Evolutionary conservation across 2,888 invertebrate species (phyloP).

Genomic region (Platypus cylindrus): DNA sequence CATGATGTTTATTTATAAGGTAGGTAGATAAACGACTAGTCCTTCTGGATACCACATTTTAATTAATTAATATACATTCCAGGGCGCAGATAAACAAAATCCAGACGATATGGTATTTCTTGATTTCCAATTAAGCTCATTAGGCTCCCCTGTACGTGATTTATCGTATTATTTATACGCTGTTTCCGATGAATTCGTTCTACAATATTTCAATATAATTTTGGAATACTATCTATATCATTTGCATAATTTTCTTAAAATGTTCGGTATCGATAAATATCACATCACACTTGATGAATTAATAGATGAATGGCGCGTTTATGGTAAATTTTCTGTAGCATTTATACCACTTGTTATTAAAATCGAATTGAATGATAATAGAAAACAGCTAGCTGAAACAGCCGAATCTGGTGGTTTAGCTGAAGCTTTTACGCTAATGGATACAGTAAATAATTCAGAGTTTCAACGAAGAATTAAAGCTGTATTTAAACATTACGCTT

Average conservation of each 20-base stretch:
- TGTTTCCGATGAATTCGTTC: conserved; percentile 17
- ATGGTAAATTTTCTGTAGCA: conserved; percentile 19
- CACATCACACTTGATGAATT: conserved; percentile 18
- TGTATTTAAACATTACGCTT: conserved; percentile 12
- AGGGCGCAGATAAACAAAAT: conserved; percentile 17
- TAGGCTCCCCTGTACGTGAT: conserved; percentile 22
- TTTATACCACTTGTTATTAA: conserved; percentile 19
- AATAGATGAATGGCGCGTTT: conserved; percentile 20
- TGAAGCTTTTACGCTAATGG: conserved; percentile 8
- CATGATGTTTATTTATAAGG: conserved; percentile 26
- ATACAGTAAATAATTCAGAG: conserved; percentile 14
- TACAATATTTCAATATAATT: conserved; percentile 21
- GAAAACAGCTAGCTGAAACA: conserved; percentile 17
- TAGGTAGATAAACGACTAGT: conserved; percentile 12
- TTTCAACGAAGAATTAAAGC: conserved; percentile 9
- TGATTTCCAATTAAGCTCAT: conserved; percentile 22
- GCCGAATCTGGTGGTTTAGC: conserved; percentile 12
- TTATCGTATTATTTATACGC: conserved; percentile 24
- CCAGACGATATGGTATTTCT: conserved; percentile 22
- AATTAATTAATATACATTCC: conserved; percentile 8
- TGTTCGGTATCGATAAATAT: conserved; percentile 17
- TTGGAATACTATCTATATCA: conserved; percentile 21
- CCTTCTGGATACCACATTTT: not conserved
- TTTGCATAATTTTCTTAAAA: conserved; percentile 17
- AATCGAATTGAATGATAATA: conserved; percentile 18